Conservation (phyloP, 2,888 invertebrate genomes). For the Himalopsyche kuldschensis region DNA sequence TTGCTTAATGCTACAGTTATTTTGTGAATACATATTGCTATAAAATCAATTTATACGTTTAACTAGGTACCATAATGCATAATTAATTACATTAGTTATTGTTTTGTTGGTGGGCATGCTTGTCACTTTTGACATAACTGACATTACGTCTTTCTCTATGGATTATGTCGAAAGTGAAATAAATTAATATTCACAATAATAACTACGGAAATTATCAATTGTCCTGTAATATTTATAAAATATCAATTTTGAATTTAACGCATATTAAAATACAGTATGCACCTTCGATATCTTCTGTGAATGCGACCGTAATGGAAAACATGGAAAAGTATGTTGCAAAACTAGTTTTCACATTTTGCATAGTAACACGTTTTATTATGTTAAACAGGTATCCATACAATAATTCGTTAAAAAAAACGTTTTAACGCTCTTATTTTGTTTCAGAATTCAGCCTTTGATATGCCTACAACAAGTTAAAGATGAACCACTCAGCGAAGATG, state of each 20-base stretch:
- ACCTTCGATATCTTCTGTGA: neutral
- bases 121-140: neutral
- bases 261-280: neutral
- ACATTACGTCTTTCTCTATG: neutral
- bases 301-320: neutral
- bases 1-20: too few relatives aligned
- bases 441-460: neutral
- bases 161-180: neutral
- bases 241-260: too few relatives aligned
- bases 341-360: neutral
- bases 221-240: too few relatives aligned
- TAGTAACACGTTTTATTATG: neutral
- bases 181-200: neutral
- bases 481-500: neutral
- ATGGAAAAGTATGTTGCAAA: neutral
- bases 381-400: neutral
- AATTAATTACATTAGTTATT: neutral
- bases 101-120: neutral
- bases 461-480: neutral
- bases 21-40: too few relatives aligned
- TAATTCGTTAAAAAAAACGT: neutral
- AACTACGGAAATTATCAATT: neutral
- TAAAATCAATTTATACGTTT: too few relatives aligned
- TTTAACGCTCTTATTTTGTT: neutral
- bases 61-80: too few relatives aligned